phyloP scores from a whole-genome alignment of 2,888 invertebrate species.

The Euproctis similis region DNA sequence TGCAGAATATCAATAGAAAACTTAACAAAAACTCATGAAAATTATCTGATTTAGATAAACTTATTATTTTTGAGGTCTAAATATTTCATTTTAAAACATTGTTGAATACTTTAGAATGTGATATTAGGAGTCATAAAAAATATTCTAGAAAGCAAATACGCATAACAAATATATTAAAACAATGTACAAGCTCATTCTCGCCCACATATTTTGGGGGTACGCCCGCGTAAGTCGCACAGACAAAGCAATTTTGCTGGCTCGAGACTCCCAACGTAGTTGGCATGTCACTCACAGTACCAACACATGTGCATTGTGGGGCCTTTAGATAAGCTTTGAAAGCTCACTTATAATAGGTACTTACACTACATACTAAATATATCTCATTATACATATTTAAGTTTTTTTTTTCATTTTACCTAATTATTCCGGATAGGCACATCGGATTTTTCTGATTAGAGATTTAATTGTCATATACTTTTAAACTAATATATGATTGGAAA shows the following conservation, averaged over 20 bases:
- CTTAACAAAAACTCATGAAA: no score
- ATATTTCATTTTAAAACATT: no score
- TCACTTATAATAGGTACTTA: constrained; percentile 8
- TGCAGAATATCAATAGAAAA: no score
- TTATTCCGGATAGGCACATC: no score
- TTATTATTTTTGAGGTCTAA: no score
- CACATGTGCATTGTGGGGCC: constrained; percentile 33
- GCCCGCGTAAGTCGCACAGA: constrained; percentile 43
- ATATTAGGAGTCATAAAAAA: constrained; percentile 16
- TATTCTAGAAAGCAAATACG: constrained; percentile 26
- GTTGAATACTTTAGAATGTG: no score
- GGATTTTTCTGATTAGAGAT: no score
- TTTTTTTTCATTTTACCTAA: no score
- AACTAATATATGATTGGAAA: no score
- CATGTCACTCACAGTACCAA: constrained; percentile 54
- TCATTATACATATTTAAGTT: background rate
- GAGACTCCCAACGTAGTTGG: constrained; percentile 44
- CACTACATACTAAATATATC: constrained; percentile 13
- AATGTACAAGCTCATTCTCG: constrained; percentile 31
- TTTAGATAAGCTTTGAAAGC: constrained; percentile 43
- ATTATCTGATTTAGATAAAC: no score
- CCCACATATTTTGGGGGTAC: constrained; percentile 42
- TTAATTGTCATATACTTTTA: no score
- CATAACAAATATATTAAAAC: constrained; percentile 33
- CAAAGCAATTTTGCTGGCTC: constrained; percentile 59